phyloP scores from a whole-genome alignment of 2,888 invertebrate genomes.

The Trypoxylon attenuatum region DNA sequence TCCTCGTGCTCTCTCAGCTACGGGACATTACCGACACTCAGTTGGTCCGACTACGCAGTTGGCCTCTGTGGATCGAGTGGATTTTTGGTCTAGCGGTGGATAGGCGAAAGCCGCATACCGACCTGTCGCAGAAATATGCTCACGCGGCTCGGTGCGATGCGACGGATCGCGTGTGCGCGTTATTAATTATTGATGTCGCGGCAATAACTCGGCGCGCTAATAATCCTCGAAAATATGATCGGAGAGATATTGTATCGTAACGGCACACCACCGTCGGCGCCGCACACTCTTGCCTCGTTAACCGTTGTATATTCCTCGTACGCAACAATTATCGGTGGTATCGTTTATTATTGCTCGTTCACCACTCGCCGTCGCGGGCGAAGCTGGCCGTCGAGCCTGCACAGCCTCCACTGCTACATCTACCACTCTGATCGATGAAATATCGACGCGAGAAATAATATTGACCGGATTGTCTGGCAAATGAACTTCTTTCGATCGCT shows the following conservation, averaged over 20 bases:
- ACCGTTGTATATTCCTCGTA: constrained; percentile 46
- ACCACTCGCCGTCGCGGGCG: constrained; percentile 26
- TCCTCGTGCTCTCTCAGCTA: constrained; percentile 11
- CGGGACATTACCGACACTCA: constrained; percentile 23
- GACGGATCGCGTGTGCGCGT: constrained; percentile 33
- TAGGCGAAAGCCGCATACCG: not conserved
- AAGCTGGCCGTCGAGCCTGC: no score
- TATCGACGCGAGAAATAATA: constrained; percentile 23
- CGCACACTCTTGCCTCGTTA: not conserved
- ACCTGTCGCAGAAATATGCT: not conserved
- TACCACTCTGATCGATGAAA: constrained; percentile 26
- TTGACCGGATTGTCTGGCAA: constrained; percentile 12
- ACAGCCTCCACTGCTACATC: no score
- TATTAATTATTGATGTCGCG: constrained; percentile 47
- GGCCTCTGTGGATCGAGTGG: no score
- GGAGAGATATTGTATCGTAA: constrained; percentile 24
- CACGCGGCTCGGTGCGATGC: not conserved
- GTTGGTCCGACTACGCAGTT: no score
- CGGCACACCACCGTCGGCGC: not conserved
- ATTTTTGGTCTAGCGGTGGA: not conserved
- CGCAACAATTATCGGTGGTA: constrained; percentile 43
- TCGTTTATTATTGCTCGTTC: constrained; percentile 33
- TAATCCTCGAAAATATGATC: constrained; percentile 47
- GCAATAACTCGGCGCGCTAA: constrained; percentile 41
- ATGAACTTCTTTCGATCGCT: constrained; percentile 11